Percentiles rank a stretch among this genome's conserved stretches.
Conservation (phyloP, 2,113 vertebrate species). For the Empidonax alnorum region DNA sequence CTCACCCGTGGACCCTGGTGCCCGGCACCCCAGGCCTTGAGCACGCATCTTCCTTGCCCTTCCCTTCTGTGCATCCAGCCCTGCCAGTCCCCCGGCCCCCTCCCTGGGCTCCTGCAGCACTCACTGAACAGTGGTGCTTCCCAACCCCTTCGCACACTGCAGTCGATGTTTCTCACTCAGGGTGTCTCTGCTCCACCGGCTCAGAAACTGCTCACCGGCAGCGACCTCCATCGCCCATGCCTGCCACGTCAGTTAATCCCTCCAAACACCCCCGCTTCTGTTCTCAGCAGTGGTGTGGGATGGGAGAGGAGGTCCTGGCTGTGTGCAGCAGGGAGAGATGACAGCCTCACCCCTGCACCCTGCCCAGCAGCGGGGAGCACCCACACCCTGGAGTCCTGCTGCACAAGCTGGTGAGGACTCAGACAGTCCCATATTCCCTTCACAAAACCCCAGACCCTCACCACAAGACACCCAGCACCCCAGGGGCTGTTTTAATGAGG, state of each 20-base stretch:
- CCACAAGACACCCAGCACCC: background rate
- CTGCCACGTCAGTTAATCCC: background rate
- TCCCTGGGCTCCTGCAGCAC: background rate
- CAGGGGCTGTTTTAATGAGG: background rate
- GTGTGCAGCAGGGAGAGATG: fast-evolving
- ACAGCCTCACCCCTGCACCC: fast-evolving
- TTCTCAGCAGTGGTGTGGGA: fast-evolving
- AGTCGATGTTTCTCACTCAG: background rate
- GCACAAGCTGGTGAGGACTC: background rate
- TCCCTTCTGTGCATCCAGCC: background rate
- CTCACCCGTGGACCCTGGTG: fast-evolving
- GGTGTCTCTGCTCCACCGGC: background rate
- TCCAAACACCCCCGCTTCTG: background rate
- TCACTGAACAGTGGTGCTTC: fast-evolving
- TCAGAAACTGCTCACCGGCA: background rate
- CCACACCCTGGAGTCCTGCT: background rate
- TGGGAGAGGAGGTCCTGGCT: background rate
- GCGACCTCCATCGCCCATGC: background rate
- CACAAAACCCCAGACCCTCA: fast-evolving
- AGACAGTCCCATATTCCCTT: fast-evolving
- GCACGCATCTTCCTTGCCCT: background rate
- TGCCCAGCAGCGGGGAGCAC: background rate
- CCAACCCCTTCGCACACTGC: fast-evolving
- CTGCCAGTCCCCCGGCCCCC: background rate
- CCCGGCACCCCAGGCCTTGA: background rate